Conservation (phyloP, 2,113 vertebrate species). For the Empidonax traillii region DNA sequence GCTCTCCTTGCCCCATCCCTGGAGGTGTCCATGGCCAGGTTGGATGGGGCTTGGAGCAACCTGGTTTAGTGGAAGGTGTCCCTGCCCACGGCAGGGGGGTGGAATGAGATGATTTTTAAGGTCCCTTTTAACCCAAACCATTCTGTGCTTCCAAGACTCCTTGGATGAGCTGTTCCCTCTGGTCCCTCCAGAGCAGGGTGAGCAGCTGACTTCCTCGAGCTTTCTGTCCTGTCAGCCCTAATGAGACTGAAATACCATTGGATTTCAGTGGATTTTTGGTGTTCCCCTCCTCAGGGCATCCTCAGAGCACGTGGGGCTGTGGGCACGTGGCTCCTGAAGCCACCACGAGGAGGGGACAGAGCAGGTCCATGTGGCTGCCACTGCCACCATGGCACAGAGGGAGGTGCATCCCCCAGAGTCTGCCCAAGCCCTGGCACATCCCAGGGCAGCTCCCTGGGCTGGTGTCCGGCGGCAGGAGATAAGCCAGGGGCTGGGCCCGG, state of each 20-base stretch:
- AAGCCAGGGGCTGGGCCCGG: neutral
- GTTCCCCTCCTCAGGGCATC: neutral
- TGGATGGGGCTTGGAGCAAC: neutral
- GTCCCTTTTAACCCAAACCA: neutral
- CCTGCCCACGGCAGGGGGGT: neutral
- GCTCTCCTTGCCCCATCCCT: neutral
- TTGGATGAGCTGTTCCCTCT: neutral
- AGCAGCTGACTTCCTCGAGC: neutral
- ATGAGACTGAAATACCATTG: rapidly evolving
- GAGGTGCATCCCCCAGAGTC: rapidly evolving
- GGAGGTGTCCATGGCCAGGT: neutral
- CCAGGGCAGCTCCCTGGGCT: rapidly evolving
- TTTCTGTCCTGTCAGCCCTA: neutral
- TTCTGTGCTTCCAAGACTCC: neutral
- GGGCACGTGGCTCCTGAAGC: neutral
- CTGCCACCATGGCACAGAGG: rapidly evolving
- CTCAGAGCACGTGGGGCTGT: rapidly evolving
- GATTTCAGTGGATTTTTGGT: rapidly evolving
- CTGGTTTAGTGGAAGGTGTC: neutral
- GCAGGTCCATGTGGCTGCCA: rapidly evolving
- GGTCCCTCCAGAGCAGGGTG: rapidly evolving
- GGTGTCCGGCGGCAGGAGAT: neutral
- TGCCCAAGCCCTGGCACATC: neutral
- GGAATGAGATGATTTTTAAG: neutral
- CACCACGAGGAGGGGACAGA: neutral